Percentiles rank a stretch among this genome's conserved stretches.
Evolutionary conservation across 35 echinoderm and acorn worm genomes (phyloP).

Genomic region (Apostichopus californicus): DNA sequence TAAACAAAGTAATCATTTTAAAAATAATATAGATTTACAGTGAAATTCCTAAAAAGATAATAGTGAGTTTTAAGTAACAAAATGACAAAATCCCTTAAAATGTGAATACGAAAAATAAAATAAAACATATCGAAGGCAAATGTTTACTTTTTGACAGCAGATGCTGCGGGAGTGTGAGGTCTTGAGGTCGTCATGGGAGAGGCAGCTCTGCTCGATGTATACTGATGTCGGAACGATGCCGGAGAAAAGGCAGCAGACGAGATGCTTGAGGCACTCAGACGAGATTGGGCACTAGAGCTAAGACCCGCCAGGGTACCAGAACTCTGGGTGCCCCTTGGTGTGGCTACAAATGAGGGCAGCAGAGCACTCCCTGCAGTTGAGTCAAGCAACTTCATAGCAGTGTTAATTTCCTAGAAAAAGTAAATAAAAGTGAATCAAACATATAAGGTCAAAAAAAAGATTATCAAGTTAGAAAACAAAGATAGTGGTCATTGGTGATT

Average conservation of each 20-base stretch:
- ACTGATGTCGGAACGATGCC: constrained; percentile 32
- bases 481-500: too few species aligned
- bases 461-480: not conserved
- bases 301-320: constrained; percentile 77
- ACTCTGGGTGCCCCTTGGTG: constrained; percentile 66
- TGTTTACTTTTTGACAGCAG: not conserved
- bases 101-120: too few species aligned
- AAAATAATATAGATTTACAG: too few species aligned
- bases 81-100: too few species aligned
- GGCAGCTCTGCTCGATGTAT: constrained; percentile 61
- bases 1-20: too few species aligned
- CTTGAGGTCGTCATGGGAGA: constrained; percentile 80
- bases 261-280: constrained; percentile 72
- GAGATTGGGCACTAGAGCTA: constrained; percentile 87
- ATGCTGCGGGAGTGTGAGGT: constrained; percentile 71
- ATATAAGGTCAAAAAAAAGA: too few species aligned
- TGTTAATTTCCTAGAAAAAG: constrained; percentile 66
- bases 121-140: not conserved
- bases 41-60: too few species aligned
- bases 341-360: constrained; percentile 57
- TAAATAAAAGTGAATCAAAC: not conserved
- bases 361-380: constrained; percentile 39
- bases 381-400: constrained; percentile 65
- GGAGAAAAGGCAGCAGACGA: constrained; percentile 70
- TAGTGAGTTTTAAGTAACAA: too few species aligned